Conservation (phyloP, 92 coral and sea anemone species). For the Chrysogorgia sp. region DNA sequence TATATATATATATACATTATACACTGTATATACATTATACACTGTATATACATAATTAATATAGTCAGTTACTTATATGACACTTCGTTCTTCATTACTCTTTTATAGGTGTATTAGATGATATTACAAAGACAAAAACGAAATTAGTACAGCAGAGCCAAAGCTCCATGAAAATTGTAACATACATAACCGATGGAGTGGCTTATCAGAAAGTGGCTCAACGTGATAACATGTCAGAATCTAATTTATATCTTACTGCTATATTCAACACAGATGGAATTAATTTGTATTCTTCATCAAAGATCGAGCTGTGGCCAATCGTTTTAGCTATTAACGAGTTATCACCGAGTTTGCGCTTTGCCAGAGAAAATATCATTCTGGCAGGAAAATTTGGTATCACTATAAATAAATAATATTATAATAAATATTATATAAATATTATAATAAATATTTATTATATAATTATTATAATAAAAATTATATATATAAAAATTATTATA, state of each 20-base stretch:
- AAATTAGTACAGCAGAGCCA: neutral
- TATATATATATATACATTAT: no score
- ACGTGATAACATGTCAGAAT: constrained; percentile 24
- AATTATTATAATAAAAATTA: no score
- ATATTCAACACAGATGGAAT: constrained; percentile 65
- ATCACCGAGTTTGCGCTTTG: constrained; percentile 33
- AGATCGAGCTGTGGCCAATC: constrained; percentile 57
- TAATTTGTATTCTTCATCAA: constrained; percentile 48
- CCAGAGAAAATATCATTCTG: constrained; percentile 59
- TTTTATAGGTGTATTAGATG: constrained; percentile 7
- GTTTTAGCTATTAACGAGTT: constrained; percentile 56
- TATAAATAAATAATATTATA: no score
- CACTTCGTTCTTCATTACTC: no score
- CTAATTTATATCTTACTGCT: constrained; percentile 46
- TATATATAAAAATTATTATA: constrained; percentile 65
- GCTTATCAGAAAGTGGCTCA: constrained; percentile 23
- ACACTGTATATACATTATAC: no score
- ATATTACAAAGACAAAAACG: constrained; percentile 5
- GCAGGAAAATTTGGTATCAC: no score
- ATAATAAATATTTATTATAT: no score
- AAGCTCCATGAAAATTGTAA: no score
- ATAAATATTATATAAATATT: no score
- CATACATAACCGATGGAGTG: constrained; percentile 31
- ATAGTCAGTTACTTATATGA: no score
- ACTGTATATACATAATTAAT: no score